Evolutionary conservation across 2,888 invertebrate species (phyloP), one percentile per base, ranked within the genome.

Genomic region (Pediacus dermestoides): DNA sequence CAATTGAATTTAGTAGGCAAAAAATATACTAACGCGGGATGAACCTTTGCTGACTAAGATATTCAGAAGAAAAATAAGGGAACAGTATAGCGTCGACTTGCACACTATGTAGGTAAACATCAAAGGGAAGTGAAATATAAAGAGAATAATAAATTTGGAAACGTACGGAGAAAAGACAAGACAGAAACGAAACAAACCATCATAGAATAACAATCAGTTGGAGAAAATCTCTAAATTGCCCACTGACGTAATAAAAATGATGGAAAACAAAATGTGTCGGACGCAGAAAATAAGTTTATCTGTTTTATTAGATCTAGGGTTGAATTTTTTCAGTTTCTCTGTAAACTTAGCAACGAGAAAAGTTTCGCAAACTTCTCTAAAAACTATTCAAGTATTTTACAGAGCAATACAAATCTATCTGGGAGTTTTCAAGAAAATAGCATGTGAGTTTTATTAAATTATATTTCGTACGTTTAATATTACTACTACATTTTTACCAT

Each of bases 61-160:
- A 46, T 52, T 49, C 39, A 39, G 36, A 46, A 43, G 47, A 48
- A 50, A 45, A 48, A 48, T 43, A 44, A 42, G 37, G 32, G 42
- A 44, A 41, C 42, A 49, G 38, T 30, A 46, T 42, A 49, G 10
- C 15, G 31, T 16, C 16, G 31, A 35, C 37, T 35, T 36, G 31
- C 9, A 12, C 44, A 37, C 42, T 32, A 32, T 35, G 43, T 53
- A 55, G 53, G 59, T 58, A 55, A 54, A 61, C 60, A 58, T 63
- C 60, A 61, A 61, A 61, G 58, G 51, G 52, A 56, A 49, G 50
- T 42, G 50, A 56, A 50, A 60, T 57, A 61, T 60, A 64, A 60
- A 61, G 54, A 48, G 62, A 63, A 63, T 64, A 63, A 61, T 62
- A 63, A 63, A 64, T 64, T 60, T 42, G 49, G 46, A 46, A 47